phyloP scores from a whole-genome alignment of 2,888 invertebrate species.

The Plagodis pulveraria region DNA sequence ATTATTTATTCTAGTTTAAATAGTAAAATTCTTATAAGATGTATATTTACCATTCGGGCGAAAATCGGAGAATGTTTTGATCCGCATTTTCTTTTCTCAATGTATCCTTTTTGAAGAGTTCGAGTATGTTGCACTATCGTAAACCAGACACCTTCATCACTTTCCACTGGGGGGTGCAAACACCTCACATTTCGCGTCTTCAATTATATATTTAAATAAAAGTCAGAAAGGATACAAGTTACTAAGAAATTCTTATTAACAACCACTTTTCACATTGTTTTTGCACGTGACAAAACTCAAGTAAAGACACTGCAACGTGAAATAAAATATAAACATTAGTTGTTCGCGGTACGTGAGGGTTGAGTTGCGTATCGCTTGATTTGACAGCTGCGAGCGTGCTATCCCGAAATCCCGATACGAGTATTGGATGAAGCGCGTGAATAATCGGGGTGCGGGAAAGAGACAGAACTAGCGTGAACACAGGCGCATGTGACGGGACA shows the following conservation, averaged over 20 bases:
- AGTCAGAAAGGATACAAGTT: constrained; percentile 83
- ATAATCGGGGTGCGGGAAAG: constrained; percentile 66
- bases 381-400: constrained; percentile 82
- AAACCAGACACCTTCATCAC: constrained; percentile 74
- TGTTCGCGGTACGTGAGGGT: constrained; percentile 39
- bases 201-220: constrained; percentile 40
- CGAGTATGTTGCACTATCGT: constrained; percentile 69
- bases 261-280: constrained; percentile 86
- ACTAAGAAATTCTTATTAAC: constrained; percentile 79
- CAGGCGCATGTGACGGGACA: constrained; percentile 62
- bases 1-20: neutral
- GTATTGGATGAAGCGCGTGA: constrained; percentile 73
- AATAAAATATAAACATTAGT: constrained; percentile 53
- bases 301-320: constrained; percentile 80
- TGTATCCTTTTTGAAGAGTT: constrained; percentile 82
- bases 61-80: constrained; percentile 77
- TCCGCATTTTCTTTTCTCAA: constrained; percentile 84
- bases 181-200: constrained; percentile 78
- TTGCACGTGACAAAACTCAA: constrained; percentile 84
- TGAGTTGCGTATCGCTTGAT: constrained; percentile 72
- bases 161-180: constrained; percentile 62
- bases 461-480: constrained; percentile 61
- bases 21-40: neutral
- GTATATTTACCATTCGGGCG: constrained; percentile 81
- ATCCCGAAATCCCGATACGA: constrained; percentile 81